Base-by-base conservation (phyloP, 2,113 vertebrate species). In the Taurulus bubalis region DNA sequence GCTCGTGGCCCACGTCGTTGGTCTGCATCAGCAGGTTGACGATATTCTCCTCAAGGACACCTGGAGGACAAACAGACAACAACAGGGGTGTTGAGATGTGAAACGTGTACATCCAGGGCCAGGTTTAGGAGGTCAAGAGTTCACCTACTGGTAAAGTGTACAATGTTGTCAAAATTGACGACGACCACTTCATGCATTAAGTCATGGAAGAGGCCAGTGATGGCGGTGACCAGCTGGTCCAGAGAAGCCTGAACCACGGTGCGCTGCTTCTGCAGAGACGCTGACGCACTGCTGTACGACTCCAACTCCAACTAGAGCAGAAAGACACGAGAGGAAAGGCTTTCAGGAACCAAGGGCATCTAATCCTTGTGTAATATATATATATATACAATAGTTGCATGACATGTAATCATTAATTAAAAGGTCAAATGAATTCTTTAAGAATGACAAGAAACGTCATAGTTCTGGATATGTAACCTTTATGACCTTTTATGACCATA, bases 11-110 rank as follows among this genome's bases (percentile, higher is more conserved):
- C 34, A 32, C 4, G 20, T 10, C 6, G n/a, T 45, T 24, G 63
- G 36, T 51, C 63, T 45, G 74, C 24, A 58, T 32, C 63, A 76
- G 36, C 26, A 56, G 20, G 51, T 67, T 16, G 16, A 0, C 30
- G n/a, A 77, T 12, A 0, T 2, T 58, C 63, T 77, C 63, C 74
- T 67, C 63, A 24, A 67, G 74, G 24, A 75, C 7, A 15, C n/a
- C 72, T 75, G 42, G 14, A 4, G 47, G 7, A 15, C 15, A 65
- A 6, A 42, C 15, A 12, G 36, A n/a, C 18, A 45, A 9, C 26
- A 22, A 32, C 30, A 32, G 11, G 18, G 3, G 12, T 67, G 65
- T 8, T 68, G 12, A 12, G 9, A 36, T 51, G 72, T 20, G 60
- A 38, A 30, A 22, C 26, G 14, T 26, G 5, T 8, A 4, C 16